A percentile compares a stretch with the other conserved stretches of the same genome.
These are phyloP conservation scores for Mechanitis mazaeus DNA, from an alignment of 2,888 invertebrate species.

Conservation along the genomic window DNA sequence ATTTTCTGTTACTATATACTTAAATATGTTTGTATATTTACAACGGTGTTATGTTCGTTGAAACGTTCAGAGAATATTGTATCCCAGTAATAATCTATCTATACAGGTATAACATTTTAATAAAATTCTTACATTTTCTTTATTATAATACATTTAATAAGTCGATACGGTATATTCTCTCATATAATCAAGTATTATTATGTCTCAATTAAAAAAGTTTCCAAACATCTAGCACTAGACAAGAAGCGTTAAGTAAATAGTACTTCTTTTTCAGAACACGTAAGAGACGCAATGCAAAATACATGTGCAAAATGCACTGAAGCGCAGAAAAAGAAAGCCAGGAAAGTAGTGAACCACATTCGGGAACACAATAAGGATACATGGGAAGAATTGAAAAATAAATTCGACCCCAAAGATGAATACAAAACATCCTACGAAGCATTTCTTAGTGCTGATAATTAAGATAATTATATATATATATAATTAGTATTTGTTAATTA, in stretches of 20 bases:
- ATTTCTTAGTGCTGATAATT: constrained; percentile 41
- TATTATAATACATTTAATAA: no score
- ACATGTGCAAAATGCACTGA: constrained; percentile 82
- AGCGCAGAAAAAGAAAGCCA: constrained; percentile 78
- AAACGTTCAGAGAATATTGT: no score
- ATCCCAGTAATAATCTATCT: no score
- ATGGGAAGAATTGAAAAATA: constrained; percentile 80
- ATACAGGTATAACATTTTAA: no score
- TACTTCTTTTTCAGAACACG: constrained; percentile 61
- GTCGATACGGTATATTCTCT: no score
- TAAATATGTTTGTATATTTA: no score
- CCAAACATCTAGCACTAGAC: no score
- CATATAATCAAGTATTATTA: not conserved
- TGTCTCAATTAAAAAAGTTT: not conserved
- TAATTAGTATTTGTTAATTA: not conserved
- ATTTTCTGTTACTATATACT: no score
- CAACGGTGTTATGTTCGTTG: no score
- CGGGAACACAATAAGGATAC: constrained; percentile 78
- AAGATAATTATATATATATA: constrained; percentile 12
- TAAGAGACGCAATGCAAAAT: constrained; percentile 82
- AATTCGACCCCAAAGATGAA: constrained; percentile 81
- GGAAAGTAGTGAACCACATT: constrained; percentile 80
- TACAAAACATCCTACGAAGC: constrained; percentile 79
- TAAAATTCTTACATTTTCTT: no score
- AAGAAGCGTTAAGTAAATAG: no score